Evolutionary conservation across 2,113 vertebrate species (phyloP).

Genomic region (Toxotes chatareus): DNA sequence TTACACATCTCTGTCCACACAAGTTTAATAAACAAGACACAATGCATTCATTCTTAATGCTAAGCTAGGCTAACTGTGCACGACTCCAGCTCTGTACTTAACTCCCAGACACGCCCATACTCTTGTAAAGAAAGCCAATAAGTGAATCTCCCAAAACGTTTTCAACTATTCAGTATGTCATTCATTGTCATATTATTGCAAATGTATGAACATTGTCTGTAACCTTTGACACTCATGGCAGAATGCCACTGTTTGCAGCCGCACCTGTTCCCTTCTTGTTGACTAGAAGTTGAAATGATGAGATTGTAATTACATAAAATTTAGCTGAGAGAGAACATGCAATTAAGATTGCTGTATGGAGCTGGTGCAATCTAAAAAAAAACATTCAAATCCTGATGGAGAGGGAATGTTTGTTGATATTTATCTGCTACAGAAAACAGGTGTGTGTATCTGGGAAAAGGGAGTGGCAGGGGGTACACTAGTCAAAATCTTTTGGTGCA

Average conservation of each 20-base stretch:
- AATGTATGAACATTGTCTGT: background rate
- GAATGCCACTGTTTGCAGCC: slow-evolving; percentile 1
- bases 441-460: slow-evolving; percentile 41
- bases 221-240: slow-evolving; percentile 12
- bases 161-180: background rate
- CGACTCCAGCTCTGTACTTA: background rate
- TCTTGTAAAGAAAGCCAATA: background rate
- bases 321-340: slow-evolving; percentile 13
- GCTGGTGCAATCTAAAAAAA: slow-evolving; percentile 21
- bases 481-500: background rate
- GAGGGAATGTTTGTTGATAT: slow-evolving; percentile 36
- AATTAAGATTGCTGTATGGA: slow-evolving; percentile 37
- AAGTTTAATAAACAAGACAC: too few species aligned
- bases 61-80: background rate
- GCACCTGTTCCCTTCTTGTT: slow-evolving; percentile 25
- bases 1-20: too few species aligned
- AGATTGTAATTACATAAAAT: slow-evolving; percentile 39
- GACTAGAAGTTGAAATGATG: slow-evolving; percentile 11
- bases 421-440: slow-evolving; percentile 37
- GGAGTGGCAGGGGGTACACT: background rate
- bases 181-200: background rate
- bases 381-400: slow-evolving; percentile 1
- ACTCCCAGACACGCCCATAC: background rate
- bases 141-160: background rate
- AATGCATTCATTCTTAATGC: background rate